These are phyloP conservation scores for Tamias sibiricus DNA, from an alignment of 2,113 vertebrate species.

Conservation along the genomic window DNA sequence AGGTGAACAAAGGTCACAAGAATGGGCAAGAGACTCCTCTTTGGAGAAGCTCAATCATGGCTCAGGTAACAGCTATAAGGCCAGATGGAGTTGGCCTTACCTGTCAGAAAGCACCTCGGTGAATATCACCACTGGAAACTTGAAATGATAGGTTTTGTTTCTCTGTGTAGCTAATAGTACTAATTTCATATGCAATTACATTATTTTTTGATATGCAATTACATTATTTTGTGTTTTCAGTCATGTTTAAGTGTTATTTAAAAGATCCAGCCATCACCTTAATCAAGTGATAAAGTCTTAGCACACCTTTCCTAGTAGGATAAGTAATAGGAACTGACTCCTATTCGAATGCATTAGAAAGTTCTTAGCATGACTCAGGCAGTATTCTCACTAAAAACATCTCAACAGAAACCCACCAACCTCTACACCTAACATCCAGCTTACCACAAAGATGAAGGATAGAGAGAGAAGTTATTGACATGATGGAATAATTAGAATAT, in stretches of 20 bases:
- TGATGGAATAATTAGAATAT: neutral
- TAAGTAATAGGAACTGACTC: neutral
- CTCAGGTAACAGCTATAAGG: neutral
- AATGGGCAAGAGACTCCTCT: neutral
- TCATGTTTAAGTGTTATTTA: neutral
- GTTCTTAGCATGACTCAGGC: too few relatives aligned
- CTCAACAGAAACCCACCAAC: neutral
- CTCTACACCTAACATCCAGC: neutral
- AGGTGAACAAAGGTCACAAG: neutral
- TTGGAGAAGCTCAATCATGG: neutral
- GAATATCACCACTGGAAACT: neutral
- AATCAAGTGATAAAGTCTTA: neutral
- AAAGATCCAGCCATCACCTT: neutral
- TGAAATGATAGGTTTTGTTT: neutral
- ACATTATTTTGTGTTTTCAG: neutral
- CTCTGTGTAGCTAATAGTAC: neutral
- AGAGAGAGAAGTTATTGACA: neutral
- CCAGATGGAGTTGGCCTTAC: neutral
- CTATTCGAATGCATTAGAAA: neutral
- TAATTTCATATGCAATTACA: neutral
- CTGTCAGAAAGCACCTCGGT: neutral
- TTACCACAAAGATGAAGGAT: neutral
- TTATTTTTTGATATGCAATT: neutral
- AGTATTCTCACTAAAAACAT: neutral
- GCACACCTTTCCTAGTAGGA: neutral